Base-by-base conservation (phyloP, 2,888 invertebrate species). In the Chrysolina oricalcia region DNA sequence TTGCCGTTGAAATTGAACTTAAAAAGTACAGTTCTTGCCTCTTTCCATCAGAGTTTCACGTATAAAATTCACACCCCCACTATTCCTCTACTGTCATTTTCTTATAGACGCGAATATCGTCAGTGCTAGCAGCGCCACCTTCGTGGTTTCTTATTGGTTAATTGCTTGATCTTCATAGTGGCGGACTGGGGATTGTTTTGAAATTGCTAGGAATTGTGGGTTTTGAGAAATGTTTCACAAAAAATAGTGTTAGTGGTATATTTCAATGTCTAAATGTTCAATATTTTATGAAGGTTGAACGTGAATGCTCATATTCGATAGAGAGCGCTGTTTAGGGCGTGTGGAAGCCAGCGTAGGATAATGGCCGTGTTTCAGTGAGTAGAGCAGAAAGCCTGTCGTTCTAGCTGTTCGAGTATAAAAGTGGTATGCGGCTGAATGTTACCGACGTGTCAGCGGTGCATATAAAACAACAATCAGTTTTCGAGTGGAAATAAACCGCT, bases 111-210 rank as follows among this genome's bases (percentile, higher is more conserved):
- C 48, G 23, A 11, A 5, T 13, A 56, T 23, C 56, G 19, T 56
- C 56, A 15, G 13, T 21, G 59, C 19, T 17, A 3, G 50, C 41
- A 66, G 75, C 81, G 79, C 71, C 43, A 59, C 59, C 41, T 73
- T 76, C 83, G 76, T 40, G 56, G 27, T 59, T 71, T 80, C 75
- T 80, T 82, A 87, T 87, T 87, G 87, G 87, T 85, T 83, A 83
- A 85, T 83, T 83, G 83, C 75, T 75, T 82, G 82, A 81, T 79
- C 81, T 81, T 64, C 78, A 82, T 85, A 84, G 86, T 86, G 86
- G 86, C 87, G 86, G 86, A 87, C 81, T 85, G 73, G 78, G 80
- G 80, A 82, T 78, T 86, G 85, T 86, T 87, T 87, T 87, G 86
- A 87, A 87, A 84, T 82, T 83, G 85, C 81, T 78, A 77, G 84